Conservation (phyloP, 1,140 invertebrate species). For the Drosophila nigromelanica region DNA sequence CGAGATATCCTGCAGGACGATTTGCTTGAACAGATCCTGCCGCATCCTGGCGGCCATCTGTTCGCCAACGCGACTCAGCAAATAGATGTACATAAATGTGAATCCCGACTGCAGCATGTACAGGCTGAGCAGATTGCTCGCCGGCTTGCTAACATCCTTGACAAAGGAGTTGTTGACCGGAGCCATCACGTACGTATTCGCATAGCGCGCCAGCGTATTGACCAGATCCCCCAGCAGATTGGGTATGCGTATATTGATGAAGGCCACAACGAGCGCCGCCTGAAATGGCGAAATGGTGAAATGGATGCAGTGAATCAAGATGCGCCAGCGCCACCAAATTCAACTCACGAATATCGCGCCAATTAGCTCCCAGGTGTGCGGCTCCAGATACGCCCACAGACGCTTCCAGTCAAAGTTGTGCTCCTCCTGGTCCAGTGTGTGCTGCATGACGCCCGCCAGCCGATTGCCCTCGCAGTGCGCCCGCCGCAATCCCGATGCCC, state of each 20-base stretch:
- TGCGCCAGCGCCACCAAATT: too few species aligned
- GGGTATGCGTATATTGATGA: slow-evolving; percentile 93
- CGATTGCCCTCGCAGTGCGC: slow-evolving; percentile 73
- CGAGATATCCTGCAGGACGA: slow-evolving; percentile 93
- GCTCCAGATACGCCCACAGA: slow-evolving; percentile 87
- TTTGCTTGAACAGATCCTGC: slow-evolving; percentile 91
- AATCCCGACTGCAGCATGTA: slow-evolving; percentile 92
- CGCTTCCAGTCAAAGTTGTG: slow-evolving; percentile 86
- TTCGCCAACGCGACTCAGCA: slow-evolving; percentile 94
- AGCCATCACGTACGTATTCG: slow-evolving; percentile 81
- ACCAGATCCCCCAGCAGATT: slow-evolving; percentile 90
- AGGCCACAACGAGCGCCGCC: slow-evolving; percentile 91
- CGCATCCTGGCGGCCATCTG: slow-evolving; percentile 92
- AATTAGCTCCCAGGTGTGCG: slow-evolving; percentile 86
- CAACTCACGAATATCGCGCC: slow-evolving; percentile 85
- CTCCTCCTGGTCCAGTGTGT: slow-evolving; percentile 66
- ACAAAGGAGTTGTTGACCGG: slow-evolving; percentile 85
- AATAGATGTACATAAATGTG: slow-evolving; percentile 95
- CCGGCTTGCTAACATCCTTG: slow-evolving; percentile 87
- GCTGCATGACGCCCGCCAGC: slow-evolving; percentile 72
- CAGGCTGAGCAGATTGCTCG: slow-evolving; percentile 87
- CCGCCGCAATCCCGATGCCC: slow-evolving; percentile 14
- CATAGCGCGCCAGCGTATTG: slow-evolving; percentile 88
- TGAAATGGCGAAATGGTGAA: slow-evolving; percentile 71
- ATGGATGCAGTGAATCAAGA: not conserved